Conservation (phyloP, 2,888 invertebrate genomes). For the Sisyra nigra region DNA sequence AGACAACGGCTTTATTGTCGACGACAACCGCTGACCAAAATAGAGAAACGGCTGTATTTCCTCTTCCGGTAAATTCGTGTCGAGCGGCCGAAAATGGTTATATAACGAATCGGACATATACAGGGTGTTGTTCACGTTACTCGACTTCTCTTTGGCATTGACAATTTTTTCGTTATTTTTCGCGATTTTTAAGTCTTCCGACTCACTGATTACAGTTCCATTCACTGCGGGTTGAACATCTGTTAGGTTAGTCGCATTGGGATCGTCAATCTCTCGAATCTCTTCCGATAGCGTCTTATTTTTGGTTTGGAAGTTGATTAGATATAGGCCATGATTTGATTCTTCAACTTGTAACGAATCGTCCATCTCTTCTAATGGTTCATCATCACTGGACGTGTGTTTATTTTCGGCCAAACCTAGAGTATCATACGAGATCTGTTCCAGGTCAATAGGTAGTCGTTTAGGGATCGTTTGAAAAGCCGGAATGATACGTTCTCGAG, state of each 20-base stretch:
- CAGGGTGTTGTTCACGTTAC: slow-evolving; percentile 34
- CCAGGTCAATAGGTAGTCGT: slow-evolving; percentile 14
- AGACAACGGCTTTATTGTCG: slow-evolving; percentile 18
- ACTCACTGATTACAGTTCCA: neutral
- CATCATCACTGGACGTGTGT: slow-evolving; percentile 21
- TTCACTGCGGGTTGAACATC: slow-evolving; percentile 17
- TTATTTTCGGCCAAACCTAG: slow-evolving; percentile 16
- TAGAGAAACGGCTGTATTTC: slow-evolving; percentile 53
- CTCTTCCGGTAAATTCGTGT: slow-evolving; percentile 42
- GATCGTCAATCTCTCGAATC: neutral
- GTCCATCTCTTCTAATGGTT: slow-evolving; percentile 33
- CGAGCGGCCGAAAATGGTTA: slow-evolving; percentile 45
- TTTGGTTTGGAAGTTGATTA: slow-evolving; percentile 24
- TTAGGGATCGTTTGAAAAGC: slow-evolving; percentile 17
- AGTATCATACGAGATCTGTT: slow-evolving; percentile 17
- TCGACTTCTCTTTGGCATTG: slow-evolving; percentile 26
- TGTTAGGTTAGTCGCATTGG: slow-evolving; percentile 5
- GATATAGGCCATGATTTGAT: slow-evolving; percentile 34
- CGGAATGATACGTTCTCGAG: neutral
- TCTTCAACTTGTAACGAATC: slow-evolving; percentile 38
- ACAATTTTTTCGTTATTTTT: slow-evolving; percentile 24
- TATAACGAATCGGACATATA: slow-evolving; percentile 44
- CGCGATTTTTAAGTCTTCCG: slow-evolving; percentile 8
- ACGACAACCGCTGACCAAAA: slow-evolving; percentile 47
- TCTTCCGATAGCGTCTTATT: neutral